These are phyloP conservation scores for Hylia prasina DNA, from an alignment of 2,113 vertebrate genomes.

Conservation along the genomic window DNA sequence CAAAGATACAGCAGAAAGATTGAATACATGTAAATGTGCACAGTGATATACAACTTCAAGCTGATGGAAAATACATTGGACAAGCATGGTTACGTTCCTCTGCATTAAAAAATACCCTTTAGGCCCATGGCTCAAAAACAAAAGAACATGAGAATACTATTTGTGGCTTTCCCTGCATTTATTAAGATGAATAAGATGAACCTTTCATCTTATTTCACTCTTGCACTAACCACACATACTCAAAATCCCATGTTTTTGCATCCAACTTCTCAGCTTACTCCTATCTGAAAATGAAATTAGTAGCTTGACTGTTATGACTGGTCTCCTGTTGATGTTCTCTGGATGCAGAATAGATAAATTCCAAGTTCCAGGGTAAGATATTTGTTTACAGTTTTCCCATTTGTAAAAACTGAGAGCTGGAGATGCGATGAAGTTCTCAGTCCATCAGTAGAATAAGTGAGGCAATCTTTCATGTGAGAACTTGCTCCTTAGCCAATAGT, in stretches of 20 bases:
- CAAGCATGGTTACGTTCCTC: slow-evolving; percentile 42
- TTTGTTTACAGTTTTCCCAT: background rate
- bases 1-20: background rate
- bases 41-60: slow-evolving; percentile 22
- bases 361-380: background rate
- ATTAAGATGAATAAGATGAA: slow-evolving; percentile 52
- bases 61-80: slow-evolving; percentile 54
- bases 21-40: background rate
- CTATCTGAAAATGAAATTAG: slow-evolving; percentile 45
- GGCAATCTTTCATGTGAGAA: background rate
- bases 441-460: background rate
- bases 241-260: slow-evolving; percentile 44
- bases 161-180: slow-evolving; percentile 56
- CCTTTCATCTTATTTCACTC: slow-evolving; percentile 49
- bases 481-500: background rate
- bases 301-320: background rate
- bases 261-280: slow-evolving; percentile 25
- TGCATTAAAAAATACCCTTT: slow-evolving; percentile 63
- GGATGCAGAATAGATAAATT: background rate
- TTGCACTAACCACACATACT: slow-evolving; percentile 41
- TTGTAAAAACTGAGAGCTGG: background rate
- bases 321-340: background rate
- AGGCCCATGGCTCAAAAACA: slow-evolving; percentile 38
- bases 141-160: slow-evolving; percentile 47
- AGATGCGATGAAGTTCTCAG: background rate